phyloP scores from a whole-genome alignment of 2,113 vertebrate genomes.

The Glaucomys volans region DNA sequence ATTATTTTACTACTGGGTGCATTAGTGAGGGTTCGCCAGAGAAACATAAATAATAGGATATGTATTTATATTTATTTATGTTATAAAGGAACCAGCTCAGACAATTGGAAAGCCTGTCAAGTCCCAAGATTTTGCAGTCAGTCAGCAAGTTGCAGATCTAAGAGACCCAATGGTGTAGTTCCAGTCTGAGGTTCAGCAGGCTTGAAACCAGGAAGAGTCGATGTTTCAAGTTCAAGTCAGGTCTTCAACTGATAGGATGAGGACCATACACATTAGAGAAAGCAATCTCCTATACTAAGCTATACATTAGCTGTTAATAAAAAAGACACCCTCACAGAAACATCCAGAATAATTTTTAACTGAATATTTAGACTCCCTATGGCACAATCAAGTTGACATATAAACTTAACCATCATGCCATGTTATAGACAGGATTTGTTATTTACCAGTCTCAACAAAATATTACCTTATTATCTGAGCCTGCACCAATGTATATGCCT shows the following conservation, averaged over 20 bases:
- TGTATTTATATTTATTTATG: neutral
- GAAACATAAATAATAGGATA: neutral
- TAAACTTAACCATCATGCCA: constrained; percentile 22
- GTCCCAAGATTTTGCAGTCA: neutral
- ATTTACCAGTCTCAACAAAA: neutral
- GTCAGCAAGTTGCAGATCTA: neutral
- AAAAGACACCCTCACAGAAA: neutral
- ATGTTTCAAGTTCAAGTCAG: neutral
- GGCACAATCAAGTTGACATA: neutral
- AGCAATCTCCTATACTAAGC: neutral
- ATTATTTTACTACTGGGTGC: neutral
- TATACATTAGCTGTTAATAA: neutral
- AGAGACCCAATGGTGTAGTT: neutral
- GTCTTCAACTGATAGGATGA: neutral
- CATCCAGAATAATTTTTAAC: neutral
- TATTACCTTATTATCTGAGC: neutral
- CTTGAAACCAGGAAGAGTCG: neutral
- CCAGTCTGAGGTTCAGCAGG: neutral
- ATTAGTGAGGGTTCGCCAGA: neutral
- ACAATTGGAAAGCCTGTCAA: neutral
- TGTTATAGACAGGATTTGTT: constrained; percentile 2
- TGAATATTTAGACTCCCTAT: neutral
- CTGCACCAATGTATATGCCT: neutral
- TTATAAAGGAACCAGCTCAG: neutral
- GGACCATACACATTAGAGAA: neutral